Conservation (phyloP, 1,140 invertebrate species). For the Heliothis subflexa region DNA sequence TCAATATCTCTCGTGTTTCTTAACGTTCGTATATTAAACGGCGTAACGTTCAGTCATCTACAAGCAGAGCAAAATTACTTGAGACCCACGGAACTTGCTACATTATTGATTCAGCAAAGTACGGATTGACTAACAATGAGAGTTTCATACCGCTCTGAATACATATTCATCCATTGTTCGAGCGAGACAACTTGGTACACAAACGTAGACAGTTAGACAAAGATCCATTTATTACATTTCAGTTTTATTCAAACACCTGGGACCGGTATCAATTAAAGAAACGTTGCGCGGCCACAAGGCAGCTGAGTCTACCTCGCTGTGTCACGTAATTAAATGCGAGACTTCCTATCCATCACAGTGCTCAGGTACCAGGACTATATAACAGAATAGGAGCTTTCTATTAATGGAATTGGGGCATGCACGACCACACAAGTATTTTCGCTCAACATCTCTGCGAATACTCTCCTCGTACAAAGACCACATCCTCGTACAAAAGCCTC, state of each 20-base stretch:
- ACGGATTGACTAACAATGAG: constrained; percentile 33
- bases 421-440: constrained; percentile 38
- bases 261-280: constrained; percentile 28
- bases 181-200: constrained; percentile 24
- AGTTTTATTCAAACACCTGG: constrained; percentile 38
- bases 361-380: constrained; percentile 29
- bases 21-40: background rate
- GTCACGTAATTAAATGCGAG: constrained; percentile 30
- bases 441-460: constrained; percentile 17
- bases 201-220: constrained; percentile 24
- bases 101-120: constrained; percentile 35
- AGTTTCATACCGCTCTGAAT: constrained; percentile 27
- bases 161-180: constrained; percentile 36
- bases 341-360: constrained; percentile 15
- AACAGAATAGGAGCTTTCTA: constrained; percentile 25
- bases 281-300: constrained; percentile 7
- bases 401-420: constrained; percentile 31
- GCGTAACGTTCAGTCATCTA: constrained; percentile 6
- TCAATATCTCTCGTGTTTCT: constrained; percentile 14
- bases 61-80: constrained; percentile 16
- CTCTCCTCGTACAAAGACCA: constrained; percentile 43
- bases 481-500: constrained; percentile 48
- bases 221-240: constrained; percentile 44
- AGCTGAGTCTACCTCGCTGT: constrained; percentile 7
- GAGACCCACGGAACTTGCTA: constrained; percentile 5